Evolutionary conservation across 2,113 vertebrate species (phyloP).

Genomic region (Megaleporinus macrocephalus): DNA sequence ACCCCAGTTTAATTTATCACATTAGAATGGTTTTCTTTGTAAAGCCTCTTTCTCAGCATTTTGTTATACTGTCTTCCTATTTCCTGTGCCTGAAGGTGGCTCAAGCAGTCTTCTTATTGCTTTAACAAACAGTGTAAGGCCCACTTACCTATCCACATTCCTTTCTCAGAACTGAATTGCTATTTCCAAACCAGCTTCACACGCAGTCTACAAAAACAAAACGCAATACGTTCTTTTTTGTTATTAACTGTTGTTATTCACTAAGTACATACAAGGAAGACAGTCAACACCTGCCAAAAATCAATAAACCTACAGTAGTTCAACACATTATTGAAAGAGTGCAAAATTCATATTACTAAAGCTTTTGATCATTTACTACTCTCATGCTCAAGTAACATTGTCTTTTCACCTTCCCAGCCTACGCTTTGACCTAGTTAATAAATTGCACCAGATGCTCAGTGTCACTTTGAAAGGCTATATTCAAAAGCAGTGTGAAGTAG

Average conservation of each 20-base stretch:
- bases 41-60: not conserved
- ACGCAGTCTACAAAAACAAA: not conserved
- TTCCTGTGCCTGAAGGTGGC: slow-evolving; percentile 1
- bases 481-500: not conserved
- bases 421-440: slow-evolving; percentile 27
- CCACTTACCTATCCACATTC: not conserved
- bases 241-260: not conserved
- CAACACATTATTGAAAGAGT: not conserved
- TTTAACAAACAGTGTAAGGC: not conserved
- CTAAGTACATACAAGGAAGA: too few species aligned
- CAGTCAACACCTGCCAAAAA: not conserved
- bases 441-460: slow-evolving; percentile 26
- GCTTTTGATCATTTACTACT: slow-evolving; percentile 5
- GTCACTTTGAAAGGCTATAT: slow-evolving; percentile 34
- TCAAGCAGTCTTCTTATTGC: not conserved
- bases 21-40: slow-evolving; percentile 40
- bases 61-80: slow-evolving; percentile 20
- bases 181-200: not conserved
- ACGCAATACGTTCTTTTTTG: not conserved
- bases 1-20: slow-evolving; percentile 45
- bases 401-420: slow-evolving; percentile 15
- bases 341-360: not conserved
- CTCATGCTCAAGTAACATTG: slow-evolving; percentile 7
- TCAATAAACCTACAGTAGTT: not conserved
- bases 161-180: not conserved